A percentile compares a stretch with the other conserved stretches of the same genome.
Evolutionary conservation across 2,113 vertebrate species (phyloP).

Genomic region (Proteles cristata): DNA sequence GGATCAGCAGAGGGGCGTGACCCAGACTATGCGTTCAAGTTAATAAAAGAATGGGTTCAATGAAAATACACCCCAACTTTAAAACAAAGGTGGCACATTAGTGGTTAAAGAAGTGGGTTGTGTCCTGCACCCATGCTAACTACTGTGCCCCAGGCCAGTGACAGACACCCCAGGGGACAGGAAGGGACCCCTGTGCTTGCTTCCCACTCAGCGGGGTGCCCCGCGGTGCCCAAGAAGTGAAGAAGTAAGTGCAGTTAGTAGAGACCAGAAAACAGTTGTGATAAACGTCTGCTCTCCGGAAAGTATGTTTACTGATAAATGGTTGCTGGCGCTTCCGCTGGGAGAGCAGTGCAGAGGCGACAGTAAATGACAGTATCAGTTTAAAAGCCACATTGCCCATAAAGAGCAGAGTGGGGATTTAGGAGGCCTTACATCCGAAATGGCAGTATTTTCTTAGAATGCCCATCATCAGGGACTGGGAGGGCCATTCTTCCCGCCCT

Average conservation of each 20-base stretch:
- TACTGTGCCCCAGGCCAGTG: not conserved
- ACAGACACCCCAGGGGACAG: accelerated
- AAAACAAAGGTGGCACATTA: not conserved
- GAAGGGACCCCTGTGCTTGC: accelerated
- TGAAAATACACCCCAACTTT: not conserved
- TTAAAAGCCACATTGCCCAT: not conserved
- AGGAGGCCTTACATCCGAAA: not conserved
- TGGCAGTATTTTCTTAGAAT: not conserved
- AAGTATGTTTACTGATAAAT: accelerated
- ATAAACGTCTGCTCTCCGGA: not conserved
- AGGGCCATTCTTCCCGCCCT: accelerated
- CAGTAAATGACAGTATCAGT: accelerated
- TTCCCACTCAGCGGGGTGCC: not conserved
- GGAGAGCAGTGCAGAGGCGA: not conserved
- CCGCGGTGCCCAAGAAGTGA: accelerated
- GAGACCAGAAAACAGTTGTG: not conserved
- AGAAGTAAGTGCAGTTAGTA: not conserved
- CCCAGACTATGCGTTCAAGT: not conserved
- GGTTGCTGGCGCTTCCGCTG: not conserved
- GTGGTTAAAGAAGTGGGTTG: not conserved
- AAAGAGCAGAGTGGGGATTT: not conserved
- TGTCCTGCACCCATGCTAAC: accelerated
- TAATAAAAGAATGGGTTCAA: accelerated
- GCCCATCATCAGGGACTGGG: not conserved
- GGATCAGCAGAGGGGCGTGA: not conserved